A percentile compares a stretch with the other conserved stretches of the same genome.
Evolutionary conservation across 2,888 invertebrate genomes (phyloP).

Genomic region (Zeuzera pyrina): DNA sequence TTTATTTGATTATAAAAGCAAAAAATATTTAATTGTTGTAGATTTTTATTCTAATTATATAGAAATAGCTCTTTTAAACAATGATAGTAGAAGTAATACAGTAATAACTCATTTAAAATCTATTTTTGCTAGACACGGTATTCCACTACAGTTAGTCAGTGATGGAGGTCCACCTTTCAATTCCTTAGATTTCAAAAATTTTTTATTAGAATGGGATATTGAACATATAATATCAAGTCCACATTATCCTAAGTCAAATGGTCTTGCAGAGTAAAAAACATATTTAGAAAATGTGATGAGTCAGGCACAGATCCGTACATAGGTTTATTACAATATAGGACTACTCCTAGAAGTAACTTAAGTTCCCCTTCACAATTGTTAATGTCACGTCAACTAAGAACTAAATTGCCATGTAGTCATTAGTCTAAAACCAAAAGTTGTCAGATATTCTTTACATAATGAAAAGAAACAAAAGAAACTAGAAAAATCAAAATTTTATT

Average conservation of each 20-base stretch:
- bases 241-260: slow-evolving; percentile 9
- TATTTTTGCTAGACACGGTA: slow-evolving; percentile 10
- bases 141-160: slow-evolving; percentile 6
- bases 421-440: slow-evolving; percentile 10
- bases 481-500: slow-evolving; percentile 1
- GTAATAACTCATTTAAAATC: slow-evolving; percentile 6
- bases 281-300: slow-evolving; percentile 11
- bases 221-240: slow-evolving; percentile 11
- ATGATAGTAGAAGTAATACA: not conserved
- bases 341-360: slow-evolving; percentile 8
- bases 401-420: slow-evolving; percentile 6
- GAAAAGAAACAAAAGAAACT: not conserved
- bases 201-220: slow-evolving; percentile 8
- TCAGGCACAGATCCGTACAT: slow-evolving; percentile 9
- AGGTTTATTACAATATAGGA: slow-evolving; percentile 10
- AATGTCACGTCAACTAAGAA: slow-evolving; percentile 11
- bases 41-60: slow-evolving; percentile 10
- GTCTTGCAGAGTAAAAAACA: slow-evolving; percentile 11
- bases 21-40: slow-evolving; percentile 1
- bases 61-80: slow-evolving; percentile 4
- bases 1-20: not conserved
- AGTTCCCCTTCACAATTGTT: slow-evolving; percentile 9
- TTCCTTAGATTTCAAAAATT: slow-evolving; percentile 6
- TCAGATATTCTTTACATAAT: slow-evolving; percentile 5
- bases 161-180: slow-evolving; percentile 8